Evolutionary conservation across 2,113 vertebrate genomes (phyloP), one percentile per base, ranked within the genome.

Genomic region (Ciconia boyciana): DNA sequence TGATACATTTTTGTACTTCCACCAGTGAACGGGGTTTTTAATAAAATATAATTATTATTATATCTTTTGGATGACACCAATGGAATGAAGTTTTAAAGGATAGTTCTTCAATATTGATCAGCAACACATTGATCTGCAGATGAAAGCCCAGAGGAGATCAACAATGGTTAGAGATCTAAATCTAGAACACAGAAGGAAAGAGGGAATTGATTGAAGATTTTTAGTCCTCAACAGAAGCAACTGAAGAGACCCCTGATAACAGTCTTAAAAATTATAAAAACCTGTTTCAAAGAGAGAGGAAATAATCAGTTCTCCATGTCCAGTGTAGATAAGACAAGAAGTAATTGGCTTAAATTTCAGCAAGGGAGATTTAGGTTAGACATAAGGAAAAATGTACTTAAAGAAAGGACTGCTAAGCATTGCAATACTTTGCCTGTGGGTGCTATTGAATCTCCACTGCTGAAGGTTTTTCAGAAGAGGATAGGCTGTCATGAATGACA

Each of bases 11-110:
- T 32, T n/a, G 2, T 48, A 26, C 44, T 72, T 64, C 41, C 5
- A 48, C 3, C 4, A 87, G 10, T 0, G 1, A 69, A 81, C 13
- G 5, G 0, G 4, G 17, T 17, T 64, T 90, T 60, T 55, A 43
- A 11, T 19, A 43, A 91, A 83, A 71, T 44, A 29, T 0, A 6
- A 14, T 21, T 7, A 10, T 43, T 54, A 16, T 71, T 43, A 12
- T 64, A 52, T 36, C 60, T 70, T 58, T 79, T 44, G 2, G 12
- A 25, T 84, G 1, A 60, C 15, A 51, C 2, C 7, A 70, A 25
- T 25, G 13, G 14, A 91, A 60, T 41, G 14, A 36, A 13, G 1
- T 58, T 52, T 68, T 60, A 55, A 71, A 79, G 4, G 9, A 51
- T 14, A 71, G 10, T 49, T 77, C 6, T 71, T 91, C 19, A n/a